A percentile compares a stretch with the other conserved stretches of the same genome.
These are phyloP conservation scores for Andrena haemorrhoa DNA, from an alignment of 2,888 invertebrate genomes.

Conservation along the genomic window DNA sequence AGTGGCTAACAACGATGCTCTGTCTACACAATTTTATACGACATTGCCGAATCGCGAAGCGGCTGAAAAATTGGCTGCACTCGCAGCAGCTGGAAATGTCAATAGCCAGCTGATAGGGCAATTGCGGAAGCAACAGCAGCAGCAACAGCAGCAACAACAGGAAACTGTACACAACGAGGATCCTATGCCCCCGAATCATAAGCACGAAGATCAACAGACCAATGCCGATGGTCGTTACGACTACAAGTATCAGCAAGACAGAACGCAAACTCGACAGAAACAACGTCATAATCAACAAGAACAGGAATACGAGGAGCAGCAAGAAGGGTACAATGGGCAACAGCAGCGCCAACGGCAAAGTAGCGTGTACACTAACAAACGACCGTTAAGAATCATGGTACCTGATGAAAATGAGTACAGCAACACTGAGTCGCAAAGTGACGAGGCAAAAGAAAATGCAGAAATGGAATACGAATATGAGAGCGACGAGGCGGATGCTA, in stretches of 20 bases:
- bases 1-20: conserved; percentile 82
- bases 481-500: conserved; percentile 66
- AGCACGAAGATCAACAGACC: conserved; percentile 75
- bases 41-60: conserved; percentile 88
- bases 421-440: conserved; percentile 76
- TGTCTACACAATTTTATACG: conserved; percentile 85
- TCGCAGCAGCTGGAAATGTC: conserved; percentile 87
- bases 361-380: conserved; percentile 70
- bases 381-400: conserved; percentile 85
- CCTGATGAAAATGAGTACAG: conserved; percentile 84
- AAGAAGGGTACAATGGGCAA: conserved; percentile 67
- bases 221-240: conserved; percentile 77
- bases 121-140: conserved; percentile 73
- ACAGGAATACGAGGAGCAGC: conserved; percentile 78
- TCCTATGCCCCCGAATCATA: conserved; percentile 77
- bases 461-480: conserved; percentile 76
- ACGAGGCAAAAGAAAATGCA: conserved; percentile 57
- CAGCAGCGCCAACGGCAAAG: conserved; percentile 60
- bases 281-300: conserved; percentile 75
- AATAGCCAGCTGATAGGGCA: conserved; percentile 82
- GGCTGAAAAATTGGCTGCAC: conserved; percentile 87
- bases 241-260: conserved; percentile 76
- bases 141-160: conserved; percentile 8
- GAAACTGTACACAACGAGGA: conserved; percentile 72
- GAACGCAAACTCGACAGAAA: conserved; percentile 43